A percentile compares a stretch with the other conserved stretches of the same genome.
These are phyloP conservation scores for Germaria angustata DNA, from an alignment of 2,888 invertebrate genomes.

Conservation along the genomic window DNA sequence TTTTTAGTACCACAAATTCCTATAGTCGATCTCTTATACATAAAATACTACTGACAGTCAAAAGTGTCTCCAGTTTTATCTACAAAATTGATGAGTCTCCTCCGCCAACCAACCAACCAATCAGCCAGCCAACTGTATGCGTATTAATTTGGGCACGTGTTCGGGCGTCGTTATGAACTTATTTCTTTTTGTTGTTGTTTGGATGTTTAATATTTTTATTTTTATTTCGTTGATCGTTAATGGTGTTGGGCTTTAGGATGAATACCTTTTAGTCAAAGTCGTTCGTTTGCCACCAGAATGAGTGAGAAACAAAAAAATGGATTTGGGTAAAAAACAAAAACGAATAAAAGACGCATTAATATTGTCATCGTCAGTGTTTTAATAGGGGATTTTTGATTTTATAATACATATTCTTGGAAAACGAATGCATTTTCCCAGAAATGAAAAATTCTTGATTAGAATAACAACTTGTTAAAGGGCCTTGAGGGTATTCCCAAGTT, in stretches of 20 bases:
- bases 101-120: constrained; percentile 29
- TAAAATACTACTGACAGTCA: constrained; percentile 59
- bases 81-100: constrained; percentile 71
- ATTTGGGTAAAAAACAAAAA: constrained; percentile 46
- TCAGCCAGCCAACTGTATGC: constrained; percentile 32
- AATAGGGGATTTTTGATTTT: constrained; percentile 29
- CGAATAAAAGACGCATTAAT: constrained; percentile 41
- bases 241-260: constrained; percentile 32
- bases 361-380: constrained; percentile 56
- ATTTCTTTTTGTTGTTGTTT: constrained; percentile 23
- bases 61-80: constrained; percentile 69
- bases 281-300: constrained; percentile 42
- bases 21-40: constrained; percentile 32
- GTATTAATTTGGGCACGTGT: constrained; percentile 65
- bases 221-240: constrained; percentile 44
- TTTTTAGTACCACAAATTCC: constrained; percentile 43
- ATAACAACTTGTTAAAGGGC: not conserved
- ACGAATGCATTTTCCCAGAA: constrained; percentile 53
- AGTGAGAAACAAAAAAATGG: not conserved
- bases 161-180: constrained; percentile 56
- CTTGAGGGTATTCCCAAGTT: constrained; percentile 55
- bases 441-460: not conserved
- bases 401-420: constrained; percentile 56
- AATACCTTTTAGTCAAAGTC: constrained; percentile 50
- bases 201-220: constrained; percentile 53